Conservation (phyloP, 2,113 vertebrate genomes). For the Eidolon helvum region DNA sequence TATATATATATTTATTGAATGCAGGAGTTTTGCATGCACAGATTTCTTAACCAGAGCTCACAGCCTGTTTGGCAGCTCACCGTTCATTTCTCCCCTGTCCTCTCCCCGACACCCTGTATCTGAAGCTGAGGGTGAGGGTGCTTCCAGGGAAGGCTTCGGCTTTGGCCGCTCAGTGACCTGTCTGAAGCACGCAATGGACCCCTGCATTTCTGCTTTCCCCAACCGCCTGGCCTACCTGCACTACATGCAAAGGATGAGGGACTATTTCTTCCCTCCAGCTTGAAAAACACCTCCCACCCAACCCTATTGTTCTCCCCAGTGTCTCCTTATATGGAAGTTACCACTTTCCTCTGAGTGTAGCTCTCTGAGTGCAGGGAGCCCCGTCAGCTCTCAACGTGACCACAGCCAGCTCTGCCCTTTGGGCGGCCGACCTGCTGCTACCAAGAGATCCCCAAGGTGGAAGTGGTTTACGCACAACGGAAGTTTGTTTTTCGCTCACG, state of each 20-base stretch:
- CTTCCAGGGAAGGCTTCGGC: neutral
- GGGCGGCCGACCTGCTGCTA: neutral
- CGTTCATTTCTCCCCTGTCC: neutral
- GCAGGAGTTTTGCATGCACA: neutral
- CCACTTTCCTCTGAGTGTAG: neutral
- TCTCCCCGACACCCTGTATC: too few relatives aligned
- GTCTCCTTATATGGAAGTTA: neutral
- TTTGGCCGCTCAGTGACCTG: too few relatives aligned
- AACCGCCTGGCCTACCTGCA: too few relatives aligned
- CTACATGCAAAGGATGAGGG: accelerated
- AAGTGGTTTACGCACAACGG: neutral
- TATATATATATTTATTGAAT: neutral
- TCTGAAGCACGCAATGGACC: neutral
- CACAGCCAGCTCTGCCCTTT: neutral
- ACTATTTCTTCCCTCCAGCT: neutral
- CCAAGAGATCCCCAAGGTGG: neutral
- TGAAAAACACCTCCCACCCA: neutral
- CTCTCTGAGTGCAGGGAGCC: neutral
- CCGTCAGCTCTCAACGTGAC: neutral
- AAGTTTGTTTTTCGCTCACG: neutral
- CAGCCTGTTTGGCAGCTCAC: neutral
- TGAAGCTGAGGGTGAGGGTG: neutral
- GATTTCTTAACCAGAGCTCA: neutral
- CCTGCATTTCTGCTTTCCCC: neutral
- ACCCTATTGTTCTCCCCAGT: neutral